phyloP scores from a whole-genome alignment of 2,113 vertebrate genomes.

The Oreochromis tanganicae region DNA sequence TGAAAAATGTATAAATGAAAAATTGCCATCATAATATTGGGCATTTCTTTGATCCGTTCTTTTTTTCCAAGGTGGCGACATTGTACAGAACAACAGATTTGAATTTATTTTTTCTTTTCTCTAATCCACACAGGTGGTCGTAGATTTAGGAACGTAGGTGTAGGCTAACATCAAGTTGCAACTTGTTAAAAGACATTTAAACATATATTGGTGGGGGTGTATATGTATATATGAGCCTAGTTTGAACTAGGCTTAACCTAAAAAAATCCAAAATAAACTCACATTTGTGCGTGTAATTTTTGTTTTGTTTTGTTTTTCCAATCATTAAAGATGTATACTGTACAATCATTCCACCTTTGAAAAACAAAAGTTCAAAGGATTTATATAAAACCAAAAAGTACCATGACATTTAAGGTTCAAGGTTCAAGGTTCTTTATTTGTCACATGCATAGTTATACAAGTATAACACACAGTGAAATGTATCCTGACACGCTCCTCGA shows the following conservation, averaged over 20 bases:
- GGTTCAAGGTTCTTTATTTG: no score
- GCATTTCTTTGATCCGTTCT: not conserved
- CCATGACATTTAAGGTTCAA: no score
- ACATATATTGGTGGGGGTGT: not conserved
- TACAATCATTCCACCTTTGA: not conserved
- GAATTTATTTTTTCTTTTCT: fast-evolving
- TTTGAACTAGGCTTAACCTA: not conserved
- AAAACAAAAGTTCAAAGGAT: not conserved
- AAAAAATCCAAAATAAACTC: not conserved
- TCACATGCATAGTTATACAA: no score
- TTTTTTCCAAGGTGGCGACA: not conserved
- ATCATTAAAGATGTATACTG: not conserved
- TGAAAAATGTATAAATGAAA: not conserved
- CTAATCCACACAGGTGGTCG: not conserved
- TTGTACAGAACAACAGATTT: not conserved
- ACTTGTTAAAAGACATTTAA: not conserved
- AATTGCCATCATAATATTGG: not conserved
- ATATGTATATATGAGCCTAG: not conserved
- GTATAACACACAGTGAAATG: no score
- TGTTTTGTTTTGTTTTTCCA: not conserved
- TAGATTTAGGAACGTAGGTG: not conserved
- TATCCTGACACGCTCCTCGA: no score
- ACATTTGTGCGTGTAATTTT: not conserved
- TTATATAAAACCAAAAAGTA: not conserved
- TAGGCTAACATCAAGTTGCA: not conserved